A percentile compares a stretch with the other conserved stretches of the same genome.
These are phyloP conservation scores for Xanthia togata DNA, from an alignment of 2,888 invertebrate species.

Conservation along the genomic window DNA sequence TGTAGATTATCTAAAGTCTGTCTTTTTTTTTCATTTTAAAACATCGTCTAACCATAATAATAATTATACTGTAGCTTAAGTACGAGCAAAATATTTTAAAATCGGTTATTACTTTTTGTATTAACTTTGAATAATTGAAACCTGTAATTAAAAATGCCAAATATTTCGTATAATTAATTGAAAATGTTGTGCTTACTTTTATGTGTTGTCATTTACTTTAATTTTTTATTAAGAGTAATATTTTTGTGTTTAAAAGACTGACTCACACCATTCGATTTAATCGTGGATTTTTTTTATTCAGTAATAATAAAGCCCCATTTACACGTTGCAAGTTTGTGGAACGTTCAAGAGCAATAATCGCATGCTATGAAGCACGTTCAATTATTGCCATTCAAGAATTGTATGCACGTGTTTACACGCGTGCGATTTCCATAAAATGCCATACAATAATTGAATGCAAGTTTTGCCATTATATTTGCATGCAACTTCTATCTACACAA, in stretches of 20 bases:
- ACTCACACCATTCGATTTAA: slow-evolving; percentile 20
- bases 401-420: no score
- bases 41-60: neutral
- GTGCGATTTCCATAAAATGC: no score
- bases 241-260: slow-evolving; percentile 53
- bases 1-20: neutral
- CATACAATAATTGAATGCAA: no score
- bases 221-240: slow-evolving; percentile 28
- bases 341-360: neutral
- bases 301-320: neutral
- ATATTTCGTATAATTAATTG: slow-evolving; percentile 7
- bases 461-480: no score
- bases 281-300: slow-evolving; percentile 5
- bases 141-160: slow-evolving; percentile 18
- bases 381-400: no score
- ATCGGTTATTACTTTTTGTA: neutral
- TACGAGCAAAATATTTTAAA: neutral
- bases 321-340: neutral
- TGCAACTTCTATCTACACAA: no score
- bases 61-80: neutral
- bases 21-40: neutral
- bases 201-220: slow-evolving; percentile 23
- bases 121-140: neutral
- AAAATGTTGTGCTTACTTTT: slow-evolving; percentile 9
- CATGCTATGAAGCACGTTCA: no score